phyloP scores from a whole-genome alignment of 2,797 vertebrate species.

The Novumbra hubbsi region DNA sequence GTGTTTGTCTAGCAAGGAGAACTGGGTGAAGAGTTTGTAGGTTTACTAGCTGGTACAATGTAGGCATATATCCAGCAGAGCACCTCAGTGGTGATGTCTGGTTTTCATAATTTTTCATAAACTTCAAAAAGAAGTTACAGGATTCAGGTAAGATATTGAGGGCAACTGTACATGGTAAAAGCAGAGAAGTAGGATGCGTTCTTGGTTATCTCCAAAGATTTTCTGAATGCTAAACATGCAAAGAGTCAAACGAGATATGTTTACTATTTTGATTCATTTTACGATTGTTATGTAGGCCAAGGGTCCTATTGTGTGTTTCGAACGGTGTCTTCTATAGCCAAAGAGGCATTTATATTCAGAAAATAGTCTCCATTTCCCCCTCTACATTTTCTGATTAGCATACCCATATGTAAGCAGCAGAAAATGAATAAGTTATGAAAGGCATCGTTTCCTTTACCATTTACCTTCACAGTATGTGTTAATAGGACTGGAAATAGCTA shows the following conservation, averaged over 20 bases:
- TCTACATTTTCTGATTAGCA: too few relatives aligned
- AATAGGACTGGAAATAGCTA: too few relatives aligned
- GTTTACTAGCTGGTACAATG: background rate
- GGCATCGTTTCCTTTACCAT: conserved; percentile 8
- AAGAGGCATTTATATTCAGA: too few relatives aligned
- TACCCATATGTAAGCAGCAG: too few relatives aligned
- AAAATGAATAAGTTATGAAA: too few relatives aligned
- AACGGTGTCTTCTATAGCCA: too few relatives aligned
- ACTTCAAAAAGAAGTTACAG: background rate
- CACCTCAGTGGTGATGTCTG: background rate
- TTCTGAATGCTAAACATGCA: background rate
- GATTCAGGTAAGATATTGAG: background rate
- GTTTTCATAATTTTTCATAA: background rate
- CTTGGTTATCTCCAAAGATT: background rate
- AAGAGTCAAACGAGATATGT: background rate
- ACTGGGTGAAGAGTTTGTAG: background rate
- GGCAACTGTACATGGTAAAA: background rate
- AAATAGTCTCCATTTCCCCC: too few relatives aligned
- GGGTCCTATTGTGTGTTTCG: too few relatives aligned
- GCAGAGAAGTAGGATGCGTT: background rate
- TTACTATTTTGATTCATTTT: background rate
- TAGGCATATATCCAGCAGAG: background rate
- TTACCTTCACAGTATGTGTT: too few relatives aligned
- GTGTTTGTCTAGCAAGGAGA: background rate
- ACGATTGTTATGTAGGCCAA: too few relatives aligned